A percentile compares a stretch with the other conserved stretches of the same genome.
phyloP scores from a whole-genome alignment of 2,113 vertebrate species.

The Natator depressus region DNA sequence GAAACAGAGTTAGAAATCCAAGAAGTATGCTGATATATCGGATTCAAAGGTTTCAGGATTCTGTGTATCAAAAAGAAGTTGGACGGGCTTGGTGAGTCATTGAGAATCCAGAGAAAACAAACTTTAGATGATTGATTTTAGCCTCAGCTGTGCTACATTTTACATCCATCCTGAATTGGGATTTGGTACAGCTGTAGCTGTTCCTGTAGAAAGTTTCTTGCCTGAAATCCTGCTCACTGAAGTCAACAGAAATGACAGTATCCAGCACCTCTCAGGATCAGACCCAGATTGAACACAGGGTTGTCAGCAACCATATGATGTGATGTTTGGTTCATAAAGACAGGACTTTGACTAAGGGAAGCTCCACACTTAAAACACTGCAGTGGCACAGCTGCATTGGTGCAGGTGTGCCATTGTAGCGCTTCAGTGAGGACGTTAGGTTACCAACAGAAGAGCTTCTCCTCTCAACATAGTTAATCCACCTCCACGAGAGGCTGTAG shows the following conservation, averaged over 20 bases:
- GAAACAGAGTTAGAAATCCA: neutral
- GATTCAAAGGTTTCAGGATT: neutral
- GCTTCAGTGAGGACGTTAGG: no score
- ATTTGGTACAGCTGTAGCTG: neutral
- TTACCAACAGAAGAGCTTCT: no score
- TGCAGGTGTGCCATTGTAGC: no score
- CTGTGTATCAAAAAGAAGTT: neutral
- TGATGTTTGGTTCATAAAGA: neutral
- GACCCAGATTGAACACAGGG: neutral
- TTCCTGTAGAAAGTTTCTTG: neutral
- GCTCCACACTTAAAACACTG: no score
- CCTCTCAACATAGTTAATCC: no score
- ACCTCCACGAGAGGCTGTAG: no score
- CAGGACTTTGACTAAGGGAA: neutral
- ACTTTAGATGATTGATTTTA: neutral
- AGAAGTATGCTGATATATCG: neutral
- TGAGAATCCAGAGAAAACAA: neutral
- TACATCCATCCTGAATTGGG: neutral
- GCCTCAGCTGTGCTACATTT: neutral
- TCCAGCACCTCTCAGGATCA: neutral
- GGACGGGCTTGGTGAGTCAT: neutral
- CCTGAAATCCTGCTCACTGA: neutral
- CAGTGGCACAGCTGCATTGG: no score
- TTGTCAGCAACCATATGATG: neutral
- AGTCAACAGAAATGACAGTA: neutral